Conservation (phyloP, 2,888 invertebrate species). For the Selenia dentaria region DNA sequence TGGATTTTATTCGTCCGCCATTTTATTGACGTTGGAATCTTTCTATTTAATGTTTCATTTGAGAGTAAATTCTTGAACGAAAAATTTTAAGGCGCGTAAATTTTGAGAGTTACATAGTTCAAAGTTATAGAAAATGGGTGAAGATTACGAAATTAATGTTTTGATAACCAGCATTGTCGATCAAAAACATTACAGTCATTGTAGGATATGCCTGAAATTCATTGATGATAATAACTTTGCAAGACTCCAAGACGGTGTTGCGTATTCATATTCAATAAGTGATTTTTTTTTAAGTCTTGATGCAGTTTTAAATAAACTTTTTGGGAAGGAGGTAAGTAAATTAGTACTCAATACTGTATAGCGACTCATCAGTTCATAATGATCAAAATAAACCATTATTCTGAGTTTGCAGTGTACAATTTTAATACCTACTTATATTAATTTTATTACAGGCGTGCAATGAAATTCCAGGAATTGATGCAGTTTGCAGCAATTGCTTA, state of each 20-base stretch:
- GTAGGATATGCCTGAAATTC: conserved; percentile 70
- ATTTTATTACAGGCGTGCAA: conserved; percentile 47
- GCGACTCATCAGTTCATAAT: too few species aligned
- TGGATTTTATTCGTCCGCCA: too few species aligned
- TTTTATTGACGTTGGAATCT: too few species aligned
- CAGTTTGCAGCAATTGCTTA: conserved; percentile 61
- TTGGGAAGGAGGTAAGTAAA: conserved; percentile 55
- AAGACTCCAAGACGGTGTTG: conserved; percentile 58
- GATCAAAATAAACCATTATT: too few species aligned
- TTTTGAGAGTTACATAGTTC: not conserved
- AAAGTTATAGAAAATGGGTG: not conserved
- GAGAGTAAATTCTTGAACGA: conserved; percentile 11
- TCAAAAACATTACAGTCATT: conserved; percentile 62
- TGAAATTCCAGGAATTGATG: conserved; percentile 63
- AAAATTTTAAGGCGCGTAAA: conserved; percentile 14
- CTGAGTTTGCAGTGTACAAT: too few species aligned
- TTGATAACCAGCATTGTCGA: conserved; percentile 63
- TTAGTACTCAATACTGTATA: too few species aligned
- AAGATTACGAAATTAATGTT: conserved; percentile 3
- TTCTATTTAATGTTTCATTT: too few species aligned
- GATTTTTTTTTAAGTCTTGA: conserved; percentile 34
- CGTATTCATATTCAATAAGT: conserved; percentile 35
- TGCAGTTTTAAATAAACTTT: conserved; percentile 47
- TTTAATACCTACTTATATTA: too few species aligned
- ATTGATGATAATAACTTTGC: conserved; percentile 54